phyloP scores from a whole-genome alignment of 2,113 vertebrate genomes.

The Boulengeromyrus knoepffleri region DNA sequence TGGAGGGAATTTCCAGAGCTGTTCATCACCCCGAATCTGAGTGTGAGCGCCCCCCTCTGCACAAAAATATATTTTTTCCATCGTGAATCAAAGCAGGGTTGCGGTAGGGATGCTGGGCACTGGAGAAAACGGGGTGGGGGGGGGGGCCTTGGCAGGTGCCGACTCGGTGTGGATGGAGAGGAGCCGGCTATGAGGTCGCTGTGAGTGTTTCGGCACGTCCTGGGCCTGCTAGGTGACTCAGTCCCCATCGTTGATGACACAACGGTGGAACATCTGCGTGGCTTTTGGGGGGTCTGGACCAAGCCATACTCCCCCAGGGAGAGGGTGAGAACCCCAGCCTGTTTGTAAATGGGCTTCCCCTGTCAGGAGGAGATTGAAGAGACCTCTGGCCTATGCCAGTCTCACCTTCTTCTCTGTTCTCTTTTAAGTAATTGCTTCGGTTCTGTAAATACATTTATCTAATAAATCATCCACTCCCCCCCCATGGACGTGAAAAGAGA shows the following conservation, averaged over 20 bases:
- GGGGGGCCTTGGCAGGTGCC: not conserved
- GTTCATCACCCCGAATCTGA: slow-evolving; percentile 19
- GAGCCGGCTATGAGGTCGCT: slow-evolving; percentile 33
- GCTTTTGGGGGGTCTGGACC: not conserved
- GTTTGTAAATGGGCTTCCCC: not conserved
- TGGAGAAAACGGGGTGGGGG: not conserved
- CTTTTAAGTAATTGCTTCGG: not conserved
- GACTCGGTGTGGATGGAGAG: slow-evolving; percentile 35
- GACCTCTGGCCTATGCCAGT: not conserved
- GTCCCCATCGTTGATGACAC: not conserved
- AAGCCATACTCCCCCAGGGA: not conserved
- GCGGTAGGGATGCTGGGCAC: slow-evolving; percentile 25
- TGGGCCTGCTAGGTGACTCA: slow-evolving; percentile 30
- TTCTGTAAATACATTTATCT: slow-evolving; percentile 17
- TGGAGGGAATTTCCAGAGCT: not conserved
- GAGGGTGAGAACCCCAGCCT: not conserved
- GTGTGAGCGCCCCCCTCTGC: not conserved
- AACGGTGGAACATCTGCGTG: not conserved
- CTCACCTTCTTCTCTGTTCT: slow-evolving; percentile 6
- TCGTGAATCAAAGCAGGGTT: slow-evolving; percentile 34
- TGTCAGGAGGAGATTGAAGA: not conserved
- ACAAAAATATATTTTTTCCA: slow-evolving; percentile 31
- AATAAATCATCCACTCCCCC: slow-evolving; percentile 19
- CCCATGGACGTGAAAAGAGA: slow-evolving; percentile 22
- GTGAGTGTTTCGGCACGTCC: slow-evolving; percentile 26